Percentiles rank a stretch among this genome's conserved stretches.
Conservation (phyloP, 2,797 vertebrate species). For the Decapterus maruadsi region DNA sequence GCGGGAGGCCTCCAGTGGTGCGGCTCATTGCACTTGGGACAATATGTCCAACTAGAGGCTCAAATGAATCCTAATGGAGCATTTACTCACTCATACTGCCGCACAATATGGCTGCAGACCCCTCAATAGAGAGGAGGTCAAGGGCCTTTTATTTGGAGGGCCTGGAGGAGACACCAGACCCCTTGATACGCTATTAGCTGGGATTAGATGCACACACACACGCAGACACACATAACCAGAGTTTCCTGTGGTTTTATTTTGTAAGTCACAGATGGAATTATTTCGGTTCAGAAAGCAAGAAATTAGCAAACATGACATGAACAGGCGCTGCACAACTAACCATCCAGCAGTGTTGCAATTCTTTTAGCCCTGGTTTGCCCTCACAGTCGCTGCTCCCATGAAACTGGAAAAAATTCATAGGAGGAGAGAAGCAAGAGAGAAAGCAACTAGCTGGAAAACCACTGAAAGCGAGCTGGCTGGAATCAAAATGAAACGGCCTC, state of each 20-base stretch:
- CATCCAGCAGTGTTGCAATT: conserved; percentile 5
- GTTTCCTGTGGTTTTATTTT: not conserved
- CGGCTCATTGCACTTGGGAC: conserved; percentile 65
- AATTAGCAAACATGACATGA: not conserved
- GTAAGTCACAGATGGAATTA: not conserved
- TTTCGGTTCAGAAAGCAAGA: not conserved
- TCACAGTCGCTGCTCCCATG: not conserved
- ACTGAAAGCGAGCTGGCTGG: conserved; percentile 7
- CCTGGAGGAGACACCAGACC: conserved; percentile 16
- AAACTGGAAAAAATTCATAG: conserved; percentile 9
- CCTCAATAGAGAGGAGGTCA: conserved; percentile 62
- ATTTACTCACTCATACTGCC: conserved; percentile 63
- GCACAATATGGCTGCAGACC: conserved; percentile 53
- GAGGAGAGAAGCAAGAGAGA: not conserved
- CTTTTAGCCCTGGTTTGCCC: conserved; percentile 10
- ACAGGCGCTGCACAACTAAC: not conserved
- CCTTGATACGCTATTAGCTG: conserved; percentile 11
- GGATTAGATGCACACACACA: conserved; percentile 18
- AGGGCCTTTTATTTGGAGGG: conserved; percentile 51
- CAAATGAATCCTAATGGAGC: conserved; percentile 76
- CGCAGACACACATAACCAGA: not conserved
- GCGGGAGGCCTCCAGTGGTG: conserved; percentile 45
- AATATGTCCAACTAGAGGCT: conserved; percentile 67
- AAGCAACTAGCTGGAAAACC: conserved; percentile 3
- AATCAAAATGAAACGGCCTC: conserved; percentile 34